phyloP scores from a whole-genome alignment of 1,140 invertebrate species.

The Rhopalosiphum padi region DNA sequence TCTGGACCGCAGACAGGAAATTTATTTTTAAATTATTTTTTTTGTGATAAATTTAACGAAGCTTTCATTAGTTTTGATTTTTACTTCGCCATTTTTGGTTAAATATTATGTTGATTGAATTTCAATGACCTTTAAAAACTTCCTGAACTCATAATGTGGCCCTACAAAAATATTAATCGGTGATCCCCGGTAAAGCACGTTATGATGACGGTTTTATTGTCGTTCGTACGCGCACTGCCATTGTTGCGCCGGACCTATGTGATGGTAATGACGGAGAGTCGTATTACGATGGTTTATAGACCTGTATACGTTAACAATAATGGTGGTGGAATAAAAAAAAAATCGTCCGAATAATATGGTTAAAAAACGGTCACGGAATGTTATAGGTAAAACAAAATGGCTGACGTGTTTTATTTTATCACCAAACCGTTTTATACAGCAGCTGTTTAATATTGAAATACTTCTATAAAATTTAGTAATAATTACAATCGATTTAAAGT shows the following conservation, averaged over 20 bases:
- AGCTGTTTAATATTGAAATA: neutral
- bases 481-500: neutral
- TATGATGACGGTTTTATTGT: neutral
- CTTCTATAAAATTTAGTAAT: neutral
- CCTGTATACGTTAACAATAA: neutral
- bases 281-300: neutral
- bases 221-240: neutral
- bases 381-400: neutral
- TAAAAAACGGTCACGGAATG: neutral
- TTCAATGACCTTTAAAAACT: no score
- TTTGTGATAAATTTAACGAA: no score
- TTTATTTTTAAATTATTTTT: no score
- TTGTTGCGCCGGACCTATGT: neutral
- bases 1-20: no score
- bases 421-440: neutral
- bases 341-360: neutral
- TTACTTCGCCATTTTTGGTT: no score
- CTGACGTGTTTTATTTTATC: neutral
- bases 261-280: neutral
- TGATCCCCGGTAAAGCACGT: neutral
- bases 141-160: neutral
- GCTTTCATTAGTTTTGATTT: no score
- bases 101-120: no score
- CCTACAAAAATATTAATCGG: neutral
- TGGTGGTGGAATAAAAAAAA: neutral